Evolutionary conservation across 2,888 invertebrate genomes (phyloP), one percentile per base, ranked within the genome.

Genomic region (Mimumesa dahlbomi): DNA sequence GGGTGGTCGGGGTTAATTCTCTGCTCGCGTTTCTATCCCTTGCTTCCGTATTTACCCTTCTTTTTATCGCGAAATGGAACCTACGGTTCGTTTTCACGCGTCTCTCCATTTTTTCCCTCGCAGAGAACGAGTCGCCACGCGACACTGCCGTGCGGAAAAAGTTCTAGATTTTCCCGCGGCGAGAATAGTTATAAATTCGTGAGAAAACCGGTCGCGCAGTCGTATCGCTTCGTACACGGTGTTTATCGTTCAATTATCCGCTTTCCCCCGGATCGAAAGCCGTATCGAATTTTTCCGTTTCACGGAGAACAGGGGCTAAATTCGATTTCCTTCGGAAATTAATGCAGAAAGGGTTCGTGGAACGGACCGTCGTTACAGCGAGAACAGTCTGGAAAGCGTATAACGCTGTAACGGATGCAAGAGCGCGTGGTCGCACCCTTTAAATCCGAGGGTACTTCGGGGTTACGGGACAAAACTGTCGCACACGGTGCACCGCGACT

Each of bases 31-130:
- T 6, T 22, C 2, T n/a, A n/a, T 18, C 9, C 38, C 16, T 16
- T 13, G 9, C 4, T n/a, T 1, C 7, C 9, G 4, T 5, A 2
- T 57, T 36, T 9, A 6, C 22, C 36, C 19, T 40, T 52, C 14
- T 42, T 40, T 52, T 42, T 7, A 29, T n/a, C 54, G 68, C 58
- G 42, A 46, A 43, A 68, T 46, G n/a, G n/a, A 52, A 70, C 53
- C 13, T 45, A 45, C 56, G 45, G 53, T 48, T 34, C 62, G 54
- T 56, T 66, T 74, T 71, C 71, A 38, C 66, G 54, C 58, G 43
- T 4, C 42, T 38, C 21, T 9, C 40, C 46, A 34, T 40, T 21
- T 14, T 7, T 19, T n/a, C n/a, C n/a, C n/a, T n/a, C n/a, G 34
- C 7, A 19, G 13, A 36, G 13, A 22, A 31, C 48, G 53, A 49